Evolutionary conservation across 2,797 vertebrate species (phyloP).

Genomic region (Gallirallus australis): DNA sequence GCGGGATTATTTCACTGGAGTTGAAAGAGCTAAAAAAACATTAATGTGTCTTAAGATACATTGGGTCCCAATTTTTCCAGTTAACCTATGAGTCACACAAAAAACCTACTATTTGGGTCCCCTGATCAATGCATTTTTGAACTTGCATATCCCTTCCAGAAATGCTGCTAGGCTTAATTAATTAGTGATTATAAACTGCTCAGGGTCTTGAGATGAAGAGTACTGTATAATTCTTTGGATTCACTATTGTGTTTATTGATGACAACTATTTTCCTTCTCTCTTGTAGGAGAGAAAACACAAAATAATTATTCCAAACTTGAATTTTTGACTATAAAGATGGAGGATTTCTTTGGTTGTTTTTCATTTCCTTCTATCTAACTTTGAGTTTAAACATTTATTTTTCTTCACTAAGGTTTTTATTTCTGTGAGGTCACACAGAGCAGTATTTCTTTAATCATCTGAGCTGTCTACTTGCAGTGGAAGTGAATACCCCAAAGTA

Average conservation of each 20-base stretch:
- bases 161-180: constrained; percentile 34
- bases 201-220: background rate
- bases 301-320: background rate
- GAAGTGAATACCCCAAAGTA: background rate
- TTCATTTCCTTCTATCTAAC: background rate
- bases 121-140: background rate
- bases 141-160: background rate
- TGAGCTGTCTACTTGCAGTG: background rate
- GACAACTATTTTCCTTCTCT: background rate
- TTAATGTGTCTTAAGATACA: background rate
- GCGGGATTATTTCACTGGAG: background rate
- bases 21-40: background rate
- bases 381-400: background rate
- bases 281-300: background rate
- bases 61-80: background rate
- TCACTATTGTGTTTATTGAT: background rate
- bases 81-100: background rate
- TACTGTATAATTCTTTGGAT: background rate
- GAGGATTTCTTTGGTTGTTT: background rate
- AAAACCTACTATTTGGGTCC: background rate
- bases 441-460: background rate
- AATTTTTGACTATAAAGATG: background rate
- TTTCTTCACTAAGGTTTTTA: background rate
- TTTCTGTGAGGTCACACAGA: background rate
- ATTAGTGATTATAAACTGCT: constrained; percentile 13